A percentile compares a stretch with the other conserved stretches of the same genome.
Evolutionary conservation across 2,113 vertebrate species (phyloP).

Genomic region (Cettia cetti): DNA sequence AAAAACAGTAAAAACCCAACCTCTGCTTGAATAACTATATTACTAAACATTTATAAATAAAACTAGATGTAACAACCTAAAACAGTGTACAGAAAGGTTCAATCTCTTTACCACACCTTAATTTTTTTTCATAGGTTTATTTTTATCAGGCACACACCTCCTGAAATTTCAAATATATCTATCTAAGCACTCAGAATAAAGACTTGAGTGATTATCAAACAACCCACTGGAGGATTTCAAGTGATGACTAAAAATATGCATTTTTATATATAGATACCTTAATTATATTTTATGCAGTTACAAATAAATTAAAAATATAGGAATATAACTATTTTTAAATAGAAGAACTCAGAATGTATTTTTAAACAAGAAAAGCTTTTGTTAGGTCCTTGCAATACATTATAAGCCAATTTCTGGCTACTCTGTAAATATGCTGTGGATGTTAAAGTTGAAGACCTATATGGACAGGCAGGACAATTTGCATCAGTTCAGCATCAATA

Average conservation of each 20-base stretch:
- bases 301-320: background rate
- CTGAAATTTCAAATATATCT: background rate
- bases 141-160: background rate
- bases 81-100: background rate
- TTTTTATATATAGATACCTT: background rate
- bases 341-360: background rate
- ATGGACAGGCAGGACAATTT: background rate
- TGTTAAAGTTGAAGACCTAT: background rate
- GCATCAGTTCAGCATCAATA: background rate
- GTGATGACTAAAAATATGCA: background rate
- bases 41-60: background rate
- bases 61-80: background rate
- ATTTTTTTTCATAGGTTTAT: background rate
- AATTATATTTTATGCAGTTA: background rate
- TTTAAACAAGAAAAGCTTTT: background rate
- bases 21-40: background rate
- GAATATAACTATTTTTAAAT: background rate
- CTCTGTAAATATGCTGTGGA: background rate
- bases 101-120: background rate
- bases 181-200: background rate
- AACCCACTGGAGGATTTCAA: background rate
- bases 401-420: background rate
- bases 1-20: background rate
- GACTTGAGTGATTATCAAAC: background rate
- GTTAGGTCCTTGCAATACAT: background rate